phyloP scores from a whole-genome alignment of 2,797 vertebrate genomes.

The Hoplostethus mediterraneus region DNA sequence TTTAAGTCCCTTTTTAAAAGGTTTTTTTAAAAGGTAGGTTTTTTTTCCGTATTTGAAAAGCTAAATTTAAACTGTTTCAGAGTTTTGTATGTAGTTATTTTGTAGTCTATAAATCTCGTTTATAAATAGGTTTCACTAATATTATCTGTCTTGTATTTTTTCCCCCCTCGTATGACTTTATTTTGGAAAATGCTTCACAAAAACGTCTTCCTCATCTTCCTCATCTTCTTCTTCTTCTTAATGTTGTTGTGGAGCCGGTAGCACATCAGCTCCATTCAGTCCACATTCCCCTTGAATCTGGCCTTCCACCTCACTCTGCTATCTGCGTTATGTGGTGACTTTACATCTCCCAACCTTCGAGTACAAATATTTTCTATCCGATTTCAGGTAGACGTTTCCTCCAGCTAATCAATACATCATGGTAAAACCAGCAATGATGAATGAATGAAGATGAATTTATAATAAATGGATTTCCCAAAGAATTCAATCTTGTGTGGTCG shows the following conservation, averaged over 20 bases:
- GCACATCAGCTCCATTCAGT: slow-evolving; percentile 53
- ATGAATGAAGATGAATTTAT: slow-evolving; percentile 25
- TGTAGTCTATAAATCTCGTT: no score
- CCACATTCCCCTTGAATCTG: slow-evolving; percentile 50
- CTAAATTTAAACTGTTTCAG: no score
- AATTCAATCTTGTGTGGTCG: slow-evolving; percentile 26
- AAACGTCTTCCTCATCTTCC: no score
- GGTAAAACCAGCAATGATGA: slow-evolving; percentile 15
- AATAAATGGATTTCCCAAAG: slow-evolving; percentile 41
- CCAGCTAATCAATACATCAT: slow-evolving; percentile 45
- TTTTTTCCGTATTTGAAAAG: no score
- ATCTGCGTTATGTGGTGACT: slow-evolving; percentile 18
- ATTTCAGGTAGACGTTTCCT: slow-evolving; percentile 32
- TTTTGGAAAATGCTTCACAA: no score
- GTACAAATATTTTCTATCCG: slow-evolving; percentile 51
- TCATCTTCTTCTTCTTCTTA: no score
- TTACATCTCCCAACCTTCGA: slow-evolving; percentile 35
- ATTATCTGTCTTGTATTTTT: no score
- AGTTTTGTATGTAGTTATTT: no score
- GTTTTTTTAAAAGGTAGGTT: no score
- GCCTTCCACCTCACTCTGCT: slow-evolving; percentile 35
- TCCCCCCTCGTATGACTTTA: no score
- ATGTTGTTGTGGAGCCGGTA: slow-evolving; percentile 15
- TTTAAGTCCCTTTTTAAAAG: no score
- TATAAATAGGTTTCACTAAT: no score